Base-by-base conservation (phyloP, 2,888 invertebrate species). In the Polydrusus tereticollis region DNA sequence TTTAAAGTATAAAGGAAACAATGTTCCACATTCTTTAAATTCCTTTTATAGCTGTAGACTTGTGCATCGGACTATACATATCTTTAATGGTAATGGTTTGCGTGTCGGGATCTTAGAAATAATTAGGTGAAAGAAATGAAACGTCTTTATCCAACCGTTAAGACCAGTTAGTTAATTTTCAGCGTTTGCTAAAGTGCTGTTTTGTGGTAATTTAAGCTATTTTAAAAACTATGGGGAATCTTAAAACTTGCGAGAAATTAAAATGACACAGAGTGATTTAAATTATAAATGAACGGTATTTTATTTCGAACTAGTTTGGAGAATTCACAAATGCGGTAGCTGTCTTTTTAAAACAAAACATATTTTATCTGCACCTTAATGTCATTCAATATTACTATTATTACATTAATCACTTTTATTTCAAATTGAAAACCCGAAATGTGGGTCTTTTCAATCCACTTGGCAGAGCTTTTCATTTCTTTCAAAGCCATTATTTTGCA, bases 401-500 rank as follows among this genome's bases (percentile, higher is more conserved):
- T 7, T 0, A 45, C 21, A 45, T 7, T 21, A 18, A 18, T 45
- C 45, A 6, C 4, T 18, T 21, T 20, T 45, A 45, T 12, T 21
- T 10, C 20, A 45, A 45, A 45, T 21, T 21, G 47, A 47, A 23
- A 47, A 23, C n/a, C 47, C 47, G 23, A n/a, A n/a, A 47, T 23
- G 47, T 21, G 23, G n/a, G 10, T 23, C 21, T 26, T 60, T 38
- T 43, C 26, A 60, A 60, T 21, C 36, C 23, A 43, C 26, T 60
- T 60, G 43, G 41, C 18, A 33, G 18, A 41, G 6, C 23, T 41
- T 41, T 60, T 43, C 38, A 60, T 43, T 60, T 43, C 60, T 41
- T 26, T 16, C 41, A 14, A 26, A 43, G 38, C 60, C 43, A 60
- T 60, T 60, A 43, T 60, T 60, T 41, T 29, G 10, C 43, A 23